Percentiles rank a stretch among this genome's conserved stretches.
Conservation (phyloP, 1,140 invertebrate genomes). For the Saccostrea cuccullata region DNA sequence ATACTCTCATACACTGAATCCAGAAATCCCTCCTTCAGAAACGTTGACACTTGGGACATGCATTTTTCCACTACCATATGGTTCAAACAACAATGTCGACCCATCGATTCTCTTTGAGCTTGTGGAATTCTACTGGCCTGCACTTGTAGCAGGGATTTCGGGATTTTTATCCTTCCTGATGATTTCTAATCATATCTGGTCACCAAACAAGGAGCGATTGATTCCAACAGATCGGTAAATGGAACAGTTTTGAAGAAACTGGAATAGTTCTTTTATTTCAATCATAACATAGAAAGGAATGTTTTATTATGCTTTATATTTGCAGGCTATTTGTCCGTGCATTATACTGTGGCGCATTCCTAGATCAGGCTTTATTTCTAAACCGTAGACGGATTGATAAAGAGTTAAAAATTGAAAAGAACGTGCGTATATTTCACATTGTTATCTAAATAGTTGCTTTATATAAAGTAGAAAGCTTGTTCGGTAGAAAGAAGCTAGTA, state of each 20-base stretch:
- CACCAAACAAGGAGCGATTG: constrained; percentile 96
- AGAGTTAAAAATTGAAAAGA: constrained; percentile 54
- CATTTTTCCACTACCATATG: constrained; percentile 52
- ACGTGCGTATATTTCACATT: neutral
- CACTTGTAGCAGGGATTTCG: constrained; percentile 76
- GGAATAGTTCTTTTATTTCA: neutral
- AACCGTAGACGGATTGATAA: constrained; percentile 39
- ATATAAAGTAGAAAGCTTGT: too few relatives aligned
- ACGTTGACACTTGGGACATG: constrained; percentile 28
- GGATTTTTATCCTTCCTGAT: constrained; percentile 97
- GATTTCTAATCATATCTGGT: constrained; percentile 98
- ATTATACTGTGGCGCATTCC: neutral
- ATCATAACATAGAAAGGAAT: neutral
- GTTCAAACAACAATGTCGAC: constrained; percentile 48
- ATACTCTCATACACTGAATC: constrained; percentile 32
- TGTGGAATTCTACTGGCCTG: constrained; percentile 14
- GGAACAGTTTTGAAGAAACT: neutral
- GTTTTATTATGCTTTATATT: neutral
- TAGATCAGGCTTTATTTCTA: constrained; percentile 22
- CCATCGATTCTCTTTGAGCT: constrained; percentile 42
- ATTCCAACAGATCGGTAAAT: constrained; percentile 92
- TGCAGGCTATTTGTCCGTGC: constrained; percentile 1
- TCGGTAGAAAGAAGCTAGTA: too few relatives aligned
- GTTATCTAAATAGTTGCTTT: too few relatives aligned
- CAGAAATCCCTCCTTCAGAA: neutral